phyloP scores from a whole-genome alignment of 2,888 invertebrate genomes.

The Lasioglossum leucozonium region DNA sequence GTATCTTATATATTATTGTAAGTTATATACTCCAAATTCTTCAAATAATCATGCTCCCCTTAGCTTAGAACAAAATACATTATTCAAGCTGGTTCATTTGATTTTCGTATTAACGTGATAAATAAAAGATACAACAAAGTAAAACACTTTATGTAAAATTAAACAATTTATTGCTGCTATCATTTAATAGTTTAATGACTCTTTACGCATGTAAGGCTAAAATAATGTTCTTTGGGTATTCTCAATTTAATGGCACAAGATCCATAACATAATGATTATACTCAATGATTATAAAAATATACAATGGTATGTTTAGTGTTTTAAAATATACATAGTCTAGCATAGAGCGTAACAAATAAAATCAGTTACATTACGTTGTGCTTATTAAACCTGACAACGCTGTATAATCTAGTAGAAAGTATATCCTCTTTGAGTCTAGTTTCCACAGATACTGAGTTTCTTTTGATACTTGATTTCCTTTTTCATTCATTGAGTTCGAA shows the following conservation, averaged over 20 bases:
- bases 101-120: no score
- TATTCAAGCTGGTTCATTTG: no score
- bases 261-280: constrained; percentile 15
- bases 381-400: no score
- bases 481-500: no score
- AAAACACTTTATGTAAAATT: background rate
- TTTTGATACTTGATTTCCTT: no score
- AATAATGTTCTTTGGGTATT: constrained; percentile 36
- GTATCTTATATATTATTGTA: no score
- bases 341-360: background rate
- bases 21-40: no score
- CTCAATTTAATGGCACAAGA: constrained; percentile 15
- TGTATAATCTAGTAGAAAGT: no score
- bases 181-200: background rate
- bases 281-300: constrained; percentile 23
- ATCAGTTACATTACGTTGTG: constrained; percentile 12
- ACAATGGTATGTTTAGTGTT: constrained; percentile 3
- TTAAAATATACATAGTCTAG: background rate
- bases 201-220: background rate
- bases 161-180: background rate
- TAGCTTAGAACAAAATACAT: no score
- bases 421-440: no score
- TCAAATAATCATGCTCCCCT: no score
- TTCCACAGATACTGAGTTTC: no score
- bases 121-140: background rate